phyloP scores from a whole-genome alignment of 2,797 vertebrate genomes.

The Myotis findleyi region DNA sequence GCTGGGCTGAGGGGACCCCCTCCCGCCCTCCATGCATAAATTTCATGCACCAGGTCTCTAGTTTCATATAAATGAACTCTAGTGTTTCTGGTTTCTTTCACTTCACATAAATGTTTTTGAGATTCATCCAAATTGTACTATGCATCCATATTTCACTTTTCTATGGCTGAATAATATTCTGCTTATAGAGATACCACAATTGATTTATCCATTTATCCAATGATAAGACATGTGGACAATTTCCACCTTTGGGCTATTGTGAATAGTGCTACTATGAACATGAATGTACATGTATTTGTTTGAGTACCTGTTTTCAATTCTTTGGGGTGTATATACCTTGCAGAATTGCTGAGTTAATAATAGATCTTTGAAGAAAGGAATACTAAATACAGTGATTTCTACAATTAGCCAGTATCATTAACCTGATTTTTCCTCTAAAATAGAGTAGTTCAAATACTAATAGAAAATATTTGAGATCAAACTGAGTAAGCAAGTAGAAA shows the following conservation, averaged over 20 bases:
- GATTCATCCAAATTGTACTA: neutral
- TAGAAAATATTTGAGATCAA: neutral
- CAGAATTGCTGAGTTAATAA: neutral
- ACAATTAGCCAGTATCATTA: constrained; percentile 11
- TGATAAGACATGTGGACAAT: neutral
- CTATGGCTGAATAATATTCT: neutral
- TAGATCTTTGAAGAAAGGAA: neutral
- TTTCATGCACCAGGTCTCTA: no score
- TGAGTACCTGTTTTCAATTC: neutral
- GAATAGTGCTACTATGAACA: neutral
- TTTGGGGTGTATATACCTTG: neutral
- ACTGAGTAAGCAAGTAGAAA: neutral
- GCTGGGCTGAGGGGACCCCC: no score
- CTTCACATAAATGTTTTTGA: constrained; percentile 27
- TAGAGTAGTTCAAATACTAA: neutral
- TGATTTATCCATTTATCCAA: constrained; percentile 9
- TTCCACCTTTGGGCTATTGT: neutral
- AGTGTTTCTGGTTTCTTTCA: neutral
- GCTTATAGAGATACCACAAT: neutral
- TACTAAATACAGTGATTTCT: constrained; percentile 26
- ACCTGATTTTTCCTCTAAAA: constrained; percentile 12
- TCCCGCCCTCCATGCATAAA: no score
- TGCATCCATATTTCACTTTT: neutral
- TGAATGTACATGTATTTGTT: neutral
- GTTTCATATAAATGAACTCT: neutral